Percentiles rank a stretch among this genome's conserved stretches.
phyloP scores from a whole-genome alignment of 2,797 vertebrate genomes.

The Hozukius guyotensis region DNA sequence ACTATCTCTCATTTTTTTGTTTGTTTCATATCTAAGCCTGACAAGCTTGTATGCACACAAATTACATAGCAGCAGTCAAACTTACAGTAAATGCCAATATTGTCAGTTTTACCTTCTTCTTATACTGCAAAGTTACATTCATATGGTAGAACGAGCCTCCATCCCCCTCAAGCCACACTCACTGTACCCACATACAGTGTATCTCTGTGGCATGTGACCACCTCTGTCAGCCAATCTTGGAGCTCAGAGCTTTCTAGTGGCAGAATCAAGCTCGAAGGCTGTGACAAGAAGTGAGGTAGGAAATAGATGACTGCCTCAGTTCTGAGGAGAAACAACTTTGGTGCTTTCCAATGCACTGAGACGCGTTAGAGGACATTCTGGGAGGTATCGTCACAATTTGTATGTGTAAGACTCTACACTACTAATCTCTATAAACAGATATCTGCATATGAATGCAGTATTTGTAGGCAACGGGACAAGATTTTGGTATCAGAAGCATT shows the following conservation, averaged over 20 bases:
- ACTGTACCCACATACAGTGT: conserved; percentile 51
- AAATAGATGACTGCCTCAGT: conserved; percentile 21
- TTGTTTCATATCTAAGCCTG: conserved; percentile 33
- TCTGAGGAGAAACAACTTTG: conserved; percentile 11
- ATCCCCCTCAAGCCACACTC: conserved; percentile 35
- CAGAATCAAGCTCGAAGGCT: conserved; percentile 49
- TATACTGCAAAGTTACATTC: conserved; percentile 59
- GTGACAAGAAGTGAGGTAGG: conserved; percentile 49
- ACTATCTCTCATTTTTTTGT: conserved; percentile 27
- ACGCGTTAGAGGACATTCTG: not conserved
- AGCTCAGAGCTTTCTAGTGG: conserved; percentile 48
- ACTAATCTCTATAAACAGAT: not conserved
- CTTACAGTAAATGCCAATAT: conserved; percentile 28
- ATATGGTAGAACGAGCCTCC: conserved; percentile 58
- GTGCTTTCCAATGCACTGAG: not conserved
- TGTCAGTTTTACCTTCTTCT: conserved; percentile 32
- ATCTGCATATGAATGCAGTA: not conserved
- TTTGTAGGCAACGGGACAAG: not conserved
- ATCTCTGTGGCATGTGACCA: conserved; percentile 82
- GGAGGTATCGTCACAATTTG: not conserved
- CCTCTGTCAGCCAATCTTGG: conserved; percentile 66
- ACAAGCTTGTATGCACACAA: conserved; percentile 31
- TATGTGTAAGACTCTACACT: not conserved
- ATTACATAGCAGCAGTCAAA: conserved; percentile 40
- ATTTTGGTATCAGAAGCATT: not conserved